Evolutionary conservation across 2,113 vertebrate species (phyloP).

Genomic region (Romanogobio albipinnatus): DNA sequence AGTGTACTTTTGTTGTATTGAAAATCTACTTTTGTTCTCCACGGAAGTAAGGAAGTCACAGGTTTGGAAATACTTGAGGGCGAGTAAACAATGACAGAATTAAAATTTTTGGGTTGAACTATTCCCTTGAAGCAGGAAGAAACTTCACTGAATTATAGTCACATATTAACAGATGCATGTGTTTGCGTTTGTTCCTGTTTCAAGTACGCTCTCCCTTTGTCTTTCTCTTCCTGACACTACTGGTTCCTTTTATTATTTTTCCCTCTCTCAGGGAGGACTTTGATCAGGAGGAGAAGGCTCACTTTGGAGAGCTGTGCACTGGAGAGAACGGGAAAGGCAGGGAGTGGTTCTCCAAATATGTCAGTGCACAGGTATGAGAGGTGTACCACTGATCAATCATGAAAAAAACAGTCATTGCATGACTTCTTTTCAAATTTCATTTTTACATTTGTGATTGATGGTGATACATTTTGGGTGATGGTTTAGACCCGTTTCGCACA

Average conservation of each 20-base stretch:
- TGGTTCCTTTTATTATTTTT: not conserved
- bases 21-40: not conserved
- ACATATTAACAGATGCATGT: not conserved
- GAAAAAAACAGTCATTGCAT: not conserved
- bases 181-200: not conserved
- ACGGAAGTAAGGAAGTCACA: not conserved
- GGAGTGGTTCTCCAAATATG: conserved; percentile 93
- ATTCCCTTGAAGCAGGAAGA: not conserved
- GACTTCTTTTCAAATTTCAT: not conserved
- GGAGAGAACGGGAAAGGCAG: conserved; percentile 89
- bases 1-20: not conserved
- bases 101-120: not conserved
- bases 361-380: conserved; percentile 88
- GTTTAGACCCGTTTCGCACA: not conserved
- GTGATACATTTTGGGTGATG: not conserved
- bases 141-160: not conserved
- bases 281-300: conserved; percentile 93
- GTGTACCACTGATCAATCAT: not conserved
- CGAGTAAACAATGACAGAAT: conserved; percentile 3
- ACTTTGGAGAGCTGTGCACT: conserved; percentile 90
- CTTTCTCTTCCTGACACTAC: not conserved
- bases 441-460: not conserved
- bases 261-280: conserved; percentile 83
- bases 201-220: not conserved
- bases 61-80: not conserved